phyloP scores from a whole-genome alignment of 2,888 invertebrate genomes.

The Zygaena filipendulae region DNA sequence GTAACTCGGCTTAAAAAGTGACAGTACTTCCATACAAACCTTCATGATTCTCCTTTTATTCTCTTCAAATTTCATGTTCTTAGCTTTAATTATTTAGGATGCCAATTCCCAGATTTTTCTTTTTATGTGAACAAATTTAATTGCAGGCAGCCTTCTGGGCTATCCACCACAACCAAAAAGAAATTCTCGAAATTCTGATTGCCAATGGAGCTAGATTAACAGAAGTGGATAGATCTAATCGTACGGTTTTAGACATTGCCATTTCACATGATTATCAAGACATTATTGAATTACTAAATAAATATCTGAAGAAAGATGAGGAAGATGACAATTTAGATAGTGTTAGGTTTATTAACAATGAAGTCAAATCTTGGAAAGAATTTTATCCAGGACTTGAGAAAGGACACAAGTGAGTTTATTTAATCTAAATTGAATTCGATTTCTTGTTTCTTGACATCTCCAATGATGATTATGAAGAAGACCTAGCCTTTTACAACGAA shows the following conservation, averaged over 20 bases:
- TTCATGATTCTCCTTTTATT: too few relatives aligned
- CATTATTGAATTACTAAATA: constrained; percentile 50
- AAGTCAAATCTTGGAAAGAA: constrained; percentile 51
- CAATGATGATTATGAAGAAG: too few relatives aligned
- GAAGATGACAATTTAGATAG: constrained; percentile 21
- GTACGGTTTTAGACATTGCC: constrained; percentile 65
- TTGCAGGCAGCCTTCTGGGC: constrained; percentile 74
- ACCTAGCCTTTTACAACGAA: too few relatives aligned
- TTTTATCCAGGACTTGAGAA: constrained; percentile 56
- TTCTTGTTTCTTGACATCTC: too few relatives aligned
- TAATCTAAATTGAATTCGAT: too few relatives aligned
- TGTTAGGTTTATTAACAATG: constrained; percentile 19
- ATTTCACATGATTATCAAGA: constrained; percentile 53
- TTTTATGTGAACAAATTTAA: too few relatives aligned
- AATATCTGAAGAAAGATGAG: constrained; percentile 30
- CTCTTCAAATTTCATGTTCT: too few relatives aligned
- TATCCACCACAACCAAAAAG: constrained; percentile 61
- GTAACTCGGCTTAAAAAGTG: too few relatives aligned
- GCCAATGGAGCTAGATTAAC: constrained; percentile 55
- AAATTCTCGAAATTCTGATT: constrained; percentile 64
- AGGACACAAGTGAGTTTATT: constrained; percentile 31
- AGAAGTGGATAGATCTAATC: constrained; percentile 57
- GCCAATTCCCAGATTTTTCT: too few relatives aligned
- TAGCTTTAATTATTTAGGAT: too few relatives aligned
- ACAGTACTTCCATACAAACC: too few relatives aligned